phyloP scores from a whole-genome alignment of 2,888 invertebrate species.

The Tetropium fuscum region DNA sequence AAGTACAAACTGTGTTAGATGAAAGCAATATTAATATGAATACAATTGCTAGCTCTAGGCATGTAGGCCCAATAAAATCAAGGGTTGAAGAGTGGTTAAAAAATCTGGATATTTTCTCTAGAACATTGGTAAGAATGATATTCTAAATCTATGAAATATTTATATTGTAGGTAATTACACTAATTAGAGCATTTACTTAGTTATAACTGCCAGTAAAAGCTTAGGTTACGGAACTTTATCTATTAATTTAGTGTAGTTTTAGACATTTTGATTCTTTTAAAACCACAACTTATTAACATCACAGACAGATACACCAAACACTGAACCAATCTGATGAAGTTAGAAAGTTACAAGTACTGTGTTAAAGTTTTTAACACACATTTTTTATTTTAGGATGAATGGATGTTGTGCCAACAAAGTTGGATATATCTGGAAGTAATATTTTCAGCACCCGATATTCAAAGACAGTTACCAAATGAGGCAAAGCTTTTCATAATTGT shows the following conservation, averaged over 20 bases:
- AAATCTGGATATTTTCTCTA: slow-evolving; percentile 82
- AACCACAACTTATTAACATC: too few species aligned
- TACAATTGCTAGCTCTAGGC: slow-evolving; percentile 88
- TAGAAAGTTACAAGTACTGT: too few species aligned
- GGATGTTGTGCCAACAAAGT: slow-evolving; percentile 89
- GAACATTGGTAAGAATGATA: slow-evolving; percentile 76
- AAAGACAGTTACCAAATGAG: slow-evolving; percentile 91
- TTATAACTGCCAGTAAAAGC: too few species aligned
- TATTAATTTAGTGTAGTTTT: too few species aligned
- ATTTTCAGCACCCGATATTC: slow-evolving; percentile 94
- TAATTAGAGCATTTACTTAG: too few species aligned
- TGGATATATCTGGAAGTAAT: slow-evolving; percentile 97
- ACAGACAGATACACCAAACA: too few species aligned
- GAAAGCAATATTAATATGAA: slow-evolving; percentile 89
- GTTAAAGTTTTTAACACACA: too few species aligned
- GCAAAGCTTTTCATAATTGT: slow-evolving; percentile 87
- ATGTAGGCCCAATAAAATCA: slow-evolving; percentile 85
- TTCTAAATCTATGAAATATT: not conserved
- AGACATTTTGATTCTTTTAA: too few species aligned
- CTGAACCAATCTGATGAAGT: too few species aligned
- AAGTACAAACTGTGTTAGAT: slow-evolving; percentile 84
- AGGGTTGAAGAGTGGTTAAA: slow-evolving; percentile 87
- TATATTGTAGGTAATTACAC: too few species aligned
- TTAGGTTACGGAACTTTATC: too few species aligned
- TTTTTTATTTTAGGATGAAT: slow-evolving; percentile 77